Base-by-base conservation (phyloP, 2,113 vertebrate genomes). In the Gnathonemus longibarbis region DNA sequence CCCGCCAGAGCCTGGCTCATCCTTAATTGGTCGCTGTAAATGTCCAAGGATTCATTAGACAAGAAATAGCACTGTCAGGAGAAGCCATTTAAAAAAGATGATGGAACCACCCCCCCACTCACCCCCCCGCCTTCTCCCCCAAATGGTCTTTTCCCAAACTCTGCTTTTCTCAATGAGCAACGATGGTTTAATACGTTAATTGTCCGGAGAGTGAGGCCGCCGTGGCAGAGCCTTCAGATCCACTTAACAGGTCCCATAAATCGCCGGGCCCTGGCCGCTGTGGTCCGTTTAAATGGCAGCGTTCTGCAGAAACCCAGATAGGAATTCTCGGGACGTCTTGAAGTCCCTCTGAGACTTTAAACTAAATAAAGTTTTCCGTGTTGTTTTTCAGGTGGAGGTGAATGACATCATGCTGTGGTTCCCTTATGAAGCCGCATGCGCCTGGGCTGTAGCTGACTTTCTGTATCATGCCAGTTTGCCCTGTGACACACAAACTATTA, bases 161-260 rank as follows among this genome's bases (percentile, higher is more conserved):
- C 94, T 95, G 92, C 95, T 95, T 96, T 88, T 92, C 95, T 97
- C 95, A 94, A 95, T 95, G 97, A 96, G 97, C 96, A 96, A 98
- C 95, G 97, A 97, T 97, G 96, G 95, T 97, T 98, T 97, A 97
- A 97, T 97, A 96, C 96, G 96, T 95, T 97, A 97, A 96, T 96
- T 96, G 96, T 95, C 94, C 93, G 95, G 96, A 95, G 96, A 96
- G 96, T 97, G 95, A 94, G 94, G 95, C 95, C 94, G 95, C 96
- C 96, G 95, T 90, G 13, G 96, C 95, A 90, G 90, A 94, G 96
- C 95, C 96, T 94, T 92, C 88, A 94, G 94, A 95, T 93, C 94
- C 95, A 96, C 97, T 97, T 95, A 95, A 96, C 96, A 89, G 88
- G 94, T 94, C 91, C 93, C 94, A 95, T 95, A 93, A 95, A 95